Base-by-base conservation (phyloP, 2,113 vertebrate genomes). In the Anguilla japonica region DNA sequence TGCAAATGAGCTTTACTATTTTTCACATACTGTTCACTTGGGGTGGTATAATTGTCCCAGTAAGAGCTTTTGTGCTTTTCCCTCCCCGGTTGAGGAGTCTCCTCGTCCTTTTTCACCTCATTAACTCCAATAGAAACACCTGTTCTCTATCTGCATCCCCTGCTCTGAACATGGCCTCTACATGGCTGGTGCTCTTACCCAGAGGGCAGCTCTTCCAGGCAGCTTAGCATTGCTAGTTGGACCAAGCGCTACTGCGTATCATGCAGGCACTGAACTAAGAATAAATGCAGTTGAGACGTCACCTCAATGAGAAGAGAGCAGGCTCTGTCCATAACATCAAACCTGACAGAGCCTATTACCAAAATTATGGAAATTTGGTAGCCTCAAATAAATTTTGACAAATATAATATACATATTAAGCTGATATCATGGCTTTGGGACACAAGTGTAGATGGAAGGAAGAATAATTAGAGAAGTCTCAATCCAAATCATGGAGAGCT, bases 61-160 rank as follows among this genome's bases (percentile, higher is more conserved):
- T 26, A 20, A 26, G 60, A 5, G 22, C 14, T 18, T 60, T 60
- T 60, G 16, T 83, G 41, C 43, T 26, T 7, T 46, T 34, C 75
- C 50, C 29, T 57, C 16, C 16, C 29, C 22, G 40, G 41, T 83
- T 20, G 14, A 82, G 43, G 14, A 79, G 50, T 85, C 85, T 40
- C 20, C 20, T 29, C 41, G 56, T 14, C 22, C 41, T 43, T 75
- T 71, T 11, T 6, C 39, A 34, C 29, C 79, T 88, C 39, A 83
- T 79, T 71, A 41, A 16, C 20, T 4, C 9, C 39, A n/a, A 88
- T 87, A 84, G 43, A 9, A 90, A 90, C 67, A 78, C 18, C 75
- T 63, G 26, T 50, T 18, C 60, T 41, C 67, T 67, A 43, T 56
- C 9, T 53, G 50, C 50, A 53, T 53, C 50, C 11, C 50, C 50